Evolutionary conservation across 2,888 invertebrate genomes (phyloP).

Genomic region (Ethmia dodecea): DNA sequence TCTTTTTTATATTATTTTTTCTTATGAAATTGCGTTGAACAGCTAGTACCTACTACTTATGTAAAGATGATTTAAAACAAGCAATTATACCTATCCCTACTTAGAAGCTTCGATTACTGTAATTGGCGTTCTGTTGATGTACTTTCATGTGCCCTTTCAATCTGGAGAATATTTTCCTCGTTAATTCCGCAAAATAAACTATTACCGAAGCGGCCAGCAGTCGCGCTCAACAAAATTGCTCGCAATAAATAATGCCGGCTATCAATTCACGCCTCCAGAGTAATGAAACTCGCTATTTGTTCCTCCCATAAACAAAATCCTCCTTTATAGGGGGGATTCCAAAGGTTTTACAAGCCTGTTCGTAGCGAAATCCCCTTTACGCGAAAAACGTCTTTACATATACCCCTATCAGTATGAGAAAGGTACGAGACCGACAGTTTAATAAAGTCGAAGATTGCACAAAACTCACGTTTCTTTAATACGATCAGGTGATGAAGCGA

Average conservation of each 20-base stretch:
- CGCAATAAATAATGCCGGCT: constrained; percentile 56
- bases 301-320: constrained; percentile 71
- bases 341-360: constrained; percentile 53
- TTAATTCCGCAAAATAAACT: neutral
- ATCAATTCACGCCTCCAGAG: constrained; percentile 55
- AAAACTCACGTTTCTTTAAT: no score
- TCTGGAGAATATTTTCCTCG: neutral
- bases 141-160: no score
- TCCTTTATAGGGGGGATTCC: constrained; percentile 63
- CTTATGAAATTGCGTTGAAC: no score
- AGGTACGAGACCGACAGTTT: constrained; percentile 19
- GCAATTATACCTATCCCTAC: no score
- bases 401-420: constrained; percentile 20
- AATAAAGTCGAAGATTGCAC: constrained; percentile 25
- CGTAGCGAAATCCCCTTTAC: constrained; percentile 42
- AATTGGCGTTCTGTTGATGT: no score
- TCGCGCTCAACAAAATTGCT: constrained; percentile 46
- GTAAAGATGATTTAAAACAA: no score
- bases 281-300: constrained; percentile 67
- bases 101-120: no score
- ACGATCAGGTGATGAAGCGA: no score
- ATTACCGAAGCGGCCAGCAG: constrained; percentile 1
- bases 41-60: no score
- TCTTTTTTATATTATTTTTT: no score
- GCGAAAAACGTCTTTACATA: constrained; percentile 35